Percentiles rank a stretch among this genome's conserved stretches.
phyloP scores from a whole-genome alignment of 2,797 vertebrate genomes.

The Esox lucius region DNA sequence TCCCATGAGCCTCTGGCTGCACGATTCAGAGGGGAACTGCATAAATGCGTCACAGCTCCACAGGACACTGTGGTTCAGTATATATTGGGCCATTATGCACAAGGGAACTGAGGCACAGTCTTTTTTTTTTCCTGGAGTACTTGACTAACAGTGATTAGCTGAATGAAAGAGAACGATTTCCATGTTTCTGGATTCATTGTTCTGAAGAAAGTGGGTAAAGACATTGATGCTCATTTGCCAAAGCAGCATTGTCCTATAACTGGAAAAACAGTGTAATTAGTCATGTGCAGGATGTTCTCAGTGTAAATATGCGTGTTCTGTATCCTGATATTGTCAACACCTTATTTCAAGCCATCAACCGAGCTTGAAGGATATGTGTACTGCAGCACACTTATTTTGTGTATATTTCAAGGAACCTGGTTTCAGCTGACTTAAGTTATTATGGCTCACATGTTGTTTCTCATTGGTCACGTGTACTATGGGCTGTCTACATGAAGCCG shows the following conservation, averaged over 20 bases:
- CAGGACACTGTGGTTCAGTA: not conserved
- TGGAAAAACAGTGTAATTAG: constrained; percentile 43
- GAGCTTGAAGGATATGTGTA: constrained; percentile 36
- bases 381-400: constrained; percentile 51
- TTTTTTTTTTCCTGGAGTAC: constrained; percentile 44
- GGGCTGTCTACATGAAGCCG: constrained; percentile 46
- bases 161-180: constrained; percentile 18
- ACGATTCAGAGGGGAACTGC: not conserved
- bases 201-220: constrained; percentile 40
- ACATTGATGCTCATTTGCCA: constrained; percentile 37
- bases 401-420: constrained; percentile 57
- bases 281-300: constrained; percentile 17
- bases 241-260: constrained; percentile 38
- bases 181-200: constrained; percentile 41
- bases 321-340: constrained; percentile 43
- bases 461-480: constrained; percentile 43
- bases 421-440: constrained; percentile 68
- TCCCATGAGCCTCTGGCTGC: constrained; percentile 21
- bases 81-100: constrained; percentile 15
- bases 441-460: constrained; percentile 57
- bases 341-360: constrained; percentile 56
- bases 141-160: constrained; percentile 53
- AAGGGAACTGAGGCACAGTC: constrained; percentile 26
- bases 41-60: not conserved
- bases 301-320: constrained; percentile 38